phyloP scores from a whole-genome alignment of 2,113 vertebrate genomes.

The Panthera uncia region DNA sequence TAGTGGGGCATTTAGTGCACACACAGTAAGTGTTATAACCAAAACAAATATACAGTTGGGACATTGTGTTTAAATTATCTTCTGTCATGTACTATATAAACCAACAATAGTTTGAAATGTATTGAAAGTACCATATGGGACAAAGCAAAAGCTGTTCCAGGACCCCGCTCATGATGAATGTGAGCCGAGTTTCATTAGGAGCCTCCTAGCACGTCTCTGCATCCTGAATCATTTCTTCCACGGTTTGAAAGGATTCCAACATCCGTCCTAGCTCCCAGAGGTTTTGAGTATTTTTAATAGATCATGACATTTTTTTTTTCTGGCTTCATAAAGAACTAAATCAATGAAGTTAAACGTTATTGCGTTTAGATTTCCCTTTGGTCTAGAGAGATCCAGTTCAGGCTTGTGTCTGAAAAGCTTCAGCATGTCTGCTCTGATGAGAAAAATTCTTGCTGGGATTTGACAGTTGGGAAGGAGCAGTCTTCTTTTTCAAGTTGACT shows the following conservation, averaged over 20 bases:
- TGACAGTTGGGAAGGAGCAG: neutral
- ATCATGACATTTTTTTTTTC: slow-evolving; percentile 65
- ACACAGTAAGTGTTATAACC: slow-evolving; percentile 77
- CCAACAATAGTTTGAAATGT: slow-evolving; percentile 76
- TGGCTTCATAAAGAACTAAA: slow-evolving; percentile 62
- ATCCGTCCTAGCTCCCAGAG: slow-evolving; percentile 69
- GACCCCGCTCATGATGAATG: slow-evolving; percentile 74
- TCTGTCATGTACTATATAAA: slow-evolving; percentile 72
- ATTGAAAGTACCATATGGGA: slow-evolving; percentile 77
- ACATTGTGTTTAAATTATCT: slow-evolving; percentile 73
- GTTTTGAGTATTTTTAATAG: slow-evolving; percentile 76
- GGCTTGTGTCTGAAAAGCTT: slow-evolving; percentile 42
- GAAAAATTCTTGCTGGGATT: slow-evolving; percentile 16
- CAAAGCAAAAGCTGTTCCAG: slow-evolving; percentile 70
- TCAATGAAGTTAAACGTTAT: slow-evolving; percentile 67
- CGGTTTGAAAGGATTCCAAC: slow-evolving; percentile 77
- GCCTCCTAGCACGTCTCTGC: slow-evolving; percentile 68
- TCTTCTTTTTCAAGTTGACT: neutral
- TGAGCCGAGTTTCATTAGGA: slow-evolving; percentile 72
- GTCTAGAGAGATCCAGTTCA: slow-evolving; percentile 47
- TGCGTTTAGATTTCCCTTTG: slow-evolving; percentile 54
- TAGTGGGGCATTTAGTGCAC: slow-evolving; percentile 61
- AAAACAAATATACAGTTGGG: slow-evolving; percentile 76
- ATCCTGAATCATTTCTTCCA: slow-evolving; percentile 77
- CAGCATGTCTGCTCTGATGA: neutral